A percentile compares a stretch with the other conserved stretches of the same genome.
Evolutionary conservation across 2,113 vertebrate genomes (phyloP).

Genomic region (Salvelinus namaycush): DNA sequence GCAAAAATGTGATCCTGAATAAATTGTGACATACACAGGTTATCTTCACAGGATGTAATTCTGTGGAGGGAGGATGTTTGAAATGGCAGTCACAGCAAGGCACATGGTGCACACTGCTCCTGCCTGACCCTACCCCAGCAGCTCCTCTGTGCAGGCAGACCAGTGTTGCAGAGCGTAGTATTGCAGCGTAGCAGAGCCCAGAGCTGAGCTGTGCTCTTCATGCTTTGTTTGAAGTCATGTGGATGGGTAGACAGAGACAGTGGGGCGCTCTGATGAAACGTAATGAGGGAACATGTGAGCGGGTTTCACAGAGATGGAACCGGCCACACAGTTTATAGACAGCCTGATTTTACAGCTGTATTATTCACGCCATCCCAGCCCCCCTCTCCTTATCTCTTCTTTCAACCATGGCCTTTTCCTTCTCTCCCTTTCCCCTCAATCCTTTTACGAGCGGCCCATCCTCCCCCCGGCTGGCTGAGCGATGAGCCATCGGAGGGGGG

Average conservation of each 20-base stretch:
- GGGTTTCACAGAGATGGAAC: conserved; percentile 42
- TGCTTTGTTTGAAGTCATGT: not conserved
- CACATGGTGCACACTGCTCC: conserved; percentile 31
- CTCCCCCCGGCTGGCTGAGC: conserved; percentile 29
- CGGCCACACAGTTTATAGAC: conserved; percentile 48
- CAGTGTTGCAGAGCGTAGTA: conserved; percentile 54
- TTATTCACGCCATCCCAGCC: conserved; percentile 53
- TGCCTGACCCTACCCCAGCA: conserved; percentile 21
- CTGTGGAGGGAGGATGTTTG: conserved; percentile 71
- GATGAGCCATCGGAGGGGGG: conserved; percentile 50
- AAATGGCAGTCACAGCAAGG: conserved; percentile 69
- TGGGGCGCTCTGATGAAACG: conserved; percentile 24
- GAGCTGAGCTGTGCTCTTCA: not conserved
- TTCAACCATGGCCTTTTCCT: conserved; percentile 10
- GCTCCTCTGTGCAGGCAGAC: conserved; percentile 44
- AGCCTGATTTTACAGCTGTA: conserved; percentile 57
- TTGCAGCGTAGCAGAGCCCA: conserved; percentile 47
- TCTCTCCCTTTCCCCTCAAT: conserved; percentile 15
- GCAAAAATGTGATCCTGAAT: conserved; percentile 74
- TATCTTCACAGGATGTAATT: conserved; percentile 76
- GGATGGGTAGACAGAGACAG: conserved; percentile 4
- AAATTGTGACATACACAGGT: conserved; percentile 74
- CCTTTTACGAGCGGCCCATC: conserved; percentile 15
- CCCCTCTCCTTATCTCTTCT: conserved; percentile 44
- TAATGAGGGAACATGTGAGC: conserved; percentile 58